Evolutionary conservation across 2,113 vertebrate genomes (phyloP), one percentile per base, ranked within the genome.

Genomic region (Charina bottae): DNA sequence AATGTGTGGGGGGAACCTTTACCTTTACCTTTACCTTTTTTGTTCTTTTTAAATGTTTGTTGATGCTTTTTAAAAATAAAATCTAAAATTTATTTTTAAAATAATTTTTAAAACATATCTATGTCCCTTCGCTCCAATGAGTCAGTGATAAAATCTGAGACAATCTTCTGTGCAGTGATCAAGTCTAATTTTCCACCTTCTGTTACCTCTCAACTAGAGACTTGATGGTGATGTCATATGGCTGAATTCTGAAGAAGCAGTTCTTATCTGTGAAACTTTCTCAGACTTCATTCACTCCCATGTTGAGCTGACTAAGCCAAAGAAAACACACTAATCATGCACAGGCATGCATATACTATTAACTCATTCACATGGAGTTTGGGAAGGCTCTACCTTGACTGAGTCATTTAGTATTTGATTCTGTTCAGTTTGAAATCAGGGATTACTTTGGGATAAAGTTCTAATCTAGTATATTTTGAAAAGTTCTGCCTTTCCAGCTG

Each of bases 311-410:
- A 96, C 58, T 96, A 92, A 88, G 49, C 85, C 87, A 87, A 68
- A 49, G 56, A 87, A 88, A 49, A 72, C 68, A 89, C 33, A 58
- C 89, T 85, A n/a, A 64, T 91, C 89, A 90, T 0, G 17, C 33
- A 21, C 0, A 78, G 72, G 90, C 92, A 90, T 37, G 13, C 89
- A 86, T 83, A 90, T 92, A 42, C 94, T 93, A 95, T 87, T 92
- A 89, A 95, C 92, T 94, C 58, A 58, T 59, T 90, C 72, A 83
- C 49, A 83, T 23, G 49, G 37, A 60, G 24, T n/a, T 59, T 59
- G 87, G 88, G 94, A 64, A 90, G 68, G 83, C 17, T 87, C 83
- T 84, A 26, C 3, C 89, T 54, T 54, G 13, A 46, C 91, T 83
- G 90, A 88, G 90, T 42, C 49, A 87, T 56, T 49, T 54, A 78